Conservation (phyloP, 1,140 invertebrate species). For the Camponotus vicinus region DNA sequence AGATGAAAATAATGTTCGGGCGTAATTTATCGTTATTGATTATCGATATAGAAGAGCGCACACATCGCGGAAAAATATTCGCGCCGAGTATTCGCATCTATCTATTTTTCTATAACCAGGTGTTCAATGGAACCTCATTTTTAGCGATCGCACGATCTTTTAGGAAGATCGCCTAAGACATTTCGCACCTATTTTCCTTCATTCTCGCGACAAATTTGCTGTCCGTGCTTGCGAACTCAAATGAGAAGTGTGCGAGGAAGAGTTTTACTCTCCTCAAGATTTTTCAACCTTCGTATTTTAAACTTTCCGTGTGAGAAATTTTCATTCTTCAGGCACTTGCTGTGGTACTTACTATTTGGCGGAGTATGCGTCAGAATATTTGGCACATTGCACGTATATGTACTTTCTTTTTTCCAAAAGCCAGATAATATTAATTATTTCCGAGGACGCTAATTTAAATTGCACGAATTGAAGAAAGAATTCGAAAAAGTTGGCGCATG, state of each 20-base stretch:
- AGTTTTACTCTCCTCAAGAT: slow-evolving; percentile 2
- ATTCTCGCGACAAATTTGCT: slow-evolving; percentile 46
- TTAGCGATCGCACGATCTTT: slow-evolving; percentile 30
- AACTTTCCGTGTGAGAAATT: slow-evolving; percentile 27
- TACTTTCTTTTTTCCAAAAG: neutral
- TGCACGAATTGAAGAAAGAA: neutral
- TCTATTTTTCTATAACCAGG: slow-evolving; percentile 29
- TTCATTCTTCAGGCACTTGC: neutral
- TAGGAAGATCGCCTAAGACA: slow-evolving; percentile 33
- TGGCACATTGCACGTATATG: slow-evolving; percentile 22
- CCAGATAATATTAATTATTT: neutral
- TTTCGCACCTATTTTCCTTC: slow-evolving; percentile 25
- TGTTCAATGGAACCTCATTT: slow-evolving; percentile 41
- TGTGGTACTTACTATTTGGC: neutral
- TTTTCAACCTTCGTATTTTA: slow-evolving; percentile 44
- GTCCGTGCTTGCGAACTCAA: slow-evolving; percentile 41
- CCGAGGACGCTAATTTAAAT: slow-evolving; percentile 2
- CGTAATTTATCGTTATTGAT: slow-evolving; percentile 15
- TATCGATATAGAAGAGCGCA: neutral
- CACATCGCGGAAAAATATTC: slow-evolving; percentile 5
- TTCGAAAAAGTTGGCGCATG: neutral
- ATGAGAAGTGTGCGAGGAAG: slow-evolving; percentile 33
- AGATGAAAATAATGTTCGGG: neutral
- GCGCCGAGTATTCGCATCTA: slow-evolving; percentile 22
- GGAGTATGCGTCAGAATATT: slow-evolving; percentile 26